Evolutionary conservation across 2,888 invertebrate genomes (phyloP).

Genomic region (Carcina quercana): DNA sequence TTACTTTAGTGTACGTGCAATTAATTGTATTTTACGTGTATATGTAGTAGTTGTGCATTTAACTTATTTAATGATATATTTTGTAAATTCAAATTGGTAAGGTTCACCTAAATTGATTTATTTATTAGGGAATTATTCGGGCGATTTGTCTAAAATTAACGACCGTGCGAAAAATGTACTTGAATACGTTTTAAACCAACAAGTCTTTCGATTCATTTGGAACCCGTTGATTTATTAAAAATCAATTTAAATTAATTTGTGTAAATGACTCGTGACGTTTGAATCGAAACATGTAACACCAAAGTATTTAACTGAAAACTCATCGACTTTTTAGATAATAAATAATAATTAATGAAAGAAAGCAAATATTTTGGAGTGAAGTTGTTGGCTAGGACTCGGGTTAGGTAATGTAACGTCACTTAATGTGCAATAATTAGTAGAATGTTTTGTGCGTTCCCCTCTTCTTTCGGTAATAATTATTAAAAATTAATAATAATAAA

Average conservation of each 20-base stretch:
- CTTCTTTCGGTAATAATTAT: constrained; percentile 56
- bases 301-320: constrained; percentile 62
- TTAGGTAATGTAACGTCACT: constrained; percentile 42
- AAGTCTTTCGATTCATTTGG: not conserved
- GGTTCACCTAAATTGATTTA: constrained; percentile 52
- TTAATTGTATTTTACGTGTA: constrained; percentile 61
- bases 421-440: constrained; percentile 40
- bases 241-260: constrained; percentile 11
- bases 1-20: constrained; percentile 67
- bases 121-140: constrained; percentile 65
- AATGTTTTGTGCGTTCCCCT: constrained; percentile 56
- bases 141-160: constrained; percentile 38
- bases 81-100: constrained; percentile 8
- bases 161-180: constrained; percentile 24
- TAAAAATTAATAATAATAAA: constrained; percentile 37
- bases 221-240: constrained; percentile 13
- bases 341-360: constrained; percentile 54
- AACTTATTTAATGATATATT: constrained; percentile 43
- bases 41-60: constrained; percentile 51
- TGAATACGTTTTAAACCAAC: constrained; percentile 1
- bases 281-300: constrained; percentile 71
- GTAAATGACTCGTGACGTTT: constrained; percentile 31
- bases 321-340: constrained; percentile 74
- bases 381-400: constrained; percentile 47
- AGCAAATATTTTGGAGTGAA: constrained; percentile 61